Base-by-base conservation (phyloP, 2,797 vertebrate genomes). In the Chlorospingus semifuscus region DNA sequence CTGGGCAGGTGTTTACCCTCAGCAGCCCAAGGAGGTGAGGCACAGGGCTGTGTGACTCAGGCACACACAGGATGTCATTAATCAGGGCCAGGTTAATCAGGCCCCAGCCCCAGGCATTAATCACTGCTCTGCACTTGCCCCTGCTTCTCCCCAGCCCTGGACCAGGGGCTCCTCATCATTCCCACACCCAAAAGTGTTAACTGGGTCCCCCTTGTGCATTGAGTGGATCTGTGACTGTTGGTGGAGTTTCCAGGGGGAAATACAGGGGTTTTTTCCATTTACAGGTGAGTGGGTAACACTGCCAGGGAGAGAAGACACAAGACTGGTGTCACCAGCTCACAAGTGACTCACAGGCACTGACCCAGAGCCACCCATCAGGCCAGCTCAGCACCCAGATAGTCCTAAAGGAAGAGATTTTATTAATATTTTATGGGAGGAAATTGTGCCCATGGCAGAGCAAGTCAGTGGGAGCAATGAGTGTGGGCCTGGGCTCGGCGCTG, bases 21-120 rank as follows among this genome's bases (percentile, higher is more conserved):
- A 53, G 66, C 2, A 9, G 12, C 55, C 42, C 30, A 16, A 41
- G 79, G 82, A 89, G 49, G 6, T 2, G 9, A 75, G 87, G 64
- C 60, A 19, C 18, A 0, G 80, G 65, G 76, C 79, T 55, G 52
- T 2, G 9, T 94, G 94, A 94, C 80, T 90, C 74, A 47, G 77
- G 60, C 74, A 49, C 71, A 49, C 87, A 57, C 83, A 94, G 85
- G 92, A 93, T 93, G 52, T 94, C 84, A 52, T 96, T 93, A 93
- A 93, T 92, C 71, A 90, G 81, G 34, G 44, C 16, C 55, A 64
- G 23, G 41, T 56, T 81, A 79, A 89, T 76, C 71, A 81, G 61
- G 47, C 75, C 60, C 75, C 87, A 82, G 59, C 71, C 68, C 6
- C 0, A 3, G 27, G 18, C 50, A 27, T 87, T 94, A 76, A 94